phyloP scores from a whole-genome alignment of 2,113 vertebrate species.

The Ptilonorhynchus violaceus region DNA sequence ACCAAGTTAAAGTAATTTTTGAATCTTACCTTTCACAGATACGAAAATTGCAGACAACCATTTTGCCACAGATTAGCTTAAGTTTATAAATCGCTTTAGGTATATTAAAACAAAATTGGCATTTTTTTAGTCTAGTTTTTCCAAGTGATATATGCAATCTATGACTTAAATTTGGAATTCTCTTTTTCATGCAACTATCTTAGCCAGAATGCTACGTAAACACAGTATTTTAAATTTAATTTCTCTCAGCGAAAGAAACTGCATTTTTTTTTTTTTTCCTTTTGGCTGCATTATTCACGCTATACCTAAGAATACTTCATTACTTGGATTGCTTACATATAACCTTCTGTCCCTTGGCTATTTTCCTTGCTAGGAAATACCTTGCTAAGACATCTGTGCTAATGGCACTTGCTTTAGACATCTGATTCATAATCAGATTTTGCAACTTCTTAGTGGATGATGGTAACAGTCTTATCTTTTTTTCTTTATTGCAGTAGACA shows the following conservation, averaged over 20 bases:
- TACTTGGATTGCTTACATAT: constrained; percentile 36
- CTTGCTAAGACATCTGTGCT: constrained; percentile 46
- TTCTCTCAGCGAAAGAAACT: background rate
- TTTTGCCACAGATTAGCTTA: background rate
- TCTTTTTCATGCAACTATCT: background rate
- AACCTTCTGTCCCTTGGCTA: constrained; percentile 61
- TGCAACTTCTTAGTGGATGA: background rate
- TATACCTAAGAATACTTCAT: constrained; percentile 42
- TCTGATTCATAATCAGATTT: background rate
- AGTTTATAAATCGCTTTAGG: background rate
- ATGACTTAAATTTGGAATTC: background rate
- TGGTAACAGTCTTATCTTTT: background rate
- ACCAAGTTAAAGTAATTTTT: background rate
- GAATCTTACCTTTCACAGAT: background rate
- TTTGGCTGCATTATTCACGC: background rate
- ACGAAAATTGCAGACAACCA: background rate
- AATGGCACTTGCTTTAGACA: background rate
- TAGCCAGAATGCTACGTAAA: background rate
- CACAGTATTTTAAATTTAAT: background rate
- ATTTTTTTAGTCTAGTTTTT: background rate
- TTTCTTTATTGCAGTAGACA: background rate
- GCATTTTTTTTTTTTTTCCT: background rate
- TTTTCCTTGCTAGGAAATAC: constrained; percentile 42
- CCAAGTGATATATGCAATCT: background rate
- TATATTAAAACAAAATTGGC: background rate